phyloP scores from a whole-genome alignment of 2,113 vertebrate genomes.

The Atlantisia rogersi region DNA sequence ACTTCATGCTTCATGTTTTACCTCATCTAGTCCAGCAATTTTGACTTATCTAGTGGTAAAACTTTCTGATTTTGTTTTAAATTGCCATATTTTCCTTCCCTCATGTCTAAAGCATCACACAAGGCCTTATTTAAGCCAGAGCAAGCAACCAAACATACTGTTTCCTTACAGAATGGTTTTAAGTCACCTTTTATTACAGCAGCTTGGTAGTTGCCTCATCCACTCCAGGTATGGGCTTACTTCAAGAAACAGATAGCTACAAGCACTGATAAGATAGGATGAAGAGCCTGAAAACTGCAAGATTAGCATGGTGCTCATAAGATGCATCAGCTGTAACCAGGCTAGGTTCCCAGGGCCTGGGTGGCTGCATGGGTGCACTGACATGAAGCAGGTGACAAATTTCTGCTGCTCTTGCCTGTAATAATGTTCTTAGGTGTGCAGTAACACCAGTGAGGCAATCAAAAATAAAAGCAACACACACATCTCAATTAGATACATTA shows the following conservation, averaged over 20 bases:
- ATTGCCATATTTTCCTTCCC: not conserved
- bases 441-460: not conserved
- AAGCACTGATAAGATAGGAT: not conserved
- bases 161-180: not conserved
- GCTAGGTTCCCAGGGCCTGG: not conserved
- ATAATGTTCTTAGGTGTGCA: not conserved
- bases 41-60: not conserved
- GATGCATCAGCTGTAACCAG: not conserved
- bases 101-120: not conserved
- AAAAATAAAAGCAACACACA: not conserved
- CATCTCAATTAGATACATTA: not conserved
- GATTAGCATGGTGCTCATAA: not conserved
- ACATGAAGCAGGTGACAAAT: not conserved
- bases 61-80: slow-evolving; percentile 22
- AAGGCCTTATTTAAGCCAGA: not conserved
- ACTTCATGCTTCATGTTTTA: not conserved
- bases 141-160: not conserved
- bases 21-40: not conserved
- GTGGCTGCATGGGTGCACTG: not conserved
- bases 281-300: not conserved
- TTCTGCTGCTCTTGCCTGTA: not conserved
- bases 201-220: not conserved
- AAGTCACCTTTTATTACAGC: not conserved
- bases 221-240: not conserved
- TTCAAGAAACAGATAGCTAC: not conserved